Percentiles rank a stretch among this genome's conserved stretches.
Conservation (phyloP, 2,797 vertebrate species). For the Sebastes iracundus region DNA sequence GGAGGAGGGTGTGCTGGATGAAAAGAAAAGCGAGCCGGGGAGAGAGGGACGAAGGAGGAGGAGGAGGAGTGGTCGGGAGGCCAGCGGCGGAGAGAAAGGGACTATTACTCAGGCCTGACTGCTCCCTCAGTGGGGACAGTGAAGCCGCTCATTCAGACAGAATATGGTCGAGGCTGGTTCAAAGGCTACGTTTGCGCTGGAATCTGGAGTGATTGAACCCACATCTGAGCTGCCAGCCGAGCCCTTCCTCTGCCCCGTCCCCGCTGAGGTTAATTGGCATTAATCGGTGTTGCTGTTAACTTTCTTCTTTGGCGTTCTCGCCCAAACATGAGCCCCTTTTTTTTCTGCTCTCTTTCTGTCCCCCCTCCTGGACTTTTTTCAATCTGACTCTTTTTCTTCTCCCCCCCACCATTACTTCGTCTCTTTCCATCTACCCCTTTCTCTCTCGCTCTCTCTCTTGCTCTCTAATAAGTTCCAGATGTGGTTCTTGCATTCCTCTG, state of each 20-base stretch:
- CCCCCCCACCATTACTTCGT: slow-evolving; percentile 48
- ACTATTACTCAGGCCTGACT: slow-evolving; percentile 81
- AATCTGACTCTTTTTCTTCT: slow-evolving; percentile 2
- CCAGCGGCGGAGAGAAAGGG: slow-evolving; percentile 76
- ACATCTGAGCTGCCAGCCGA: slow-evolving; percentile 24
- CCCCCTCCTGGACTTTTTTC: slow-evolving; percentile 39
- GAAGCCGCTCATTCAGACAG: slow-evolving; percentile 67
- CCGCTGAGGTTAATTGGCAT: slow-evolving; percentile 47
- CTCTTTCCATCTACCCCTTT: slow-evolving; percentile 76
- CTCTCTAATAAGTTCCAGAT: slow-evolving; percentile 88
- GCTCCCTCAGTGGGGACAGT: slow-evolving; percentile 75
- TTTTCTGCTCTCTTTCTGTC: slow-evolving; percentile 43
- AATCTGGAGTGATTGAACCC: slow-evolving; percentile 44
- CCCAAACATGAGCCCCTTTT: slow-evolving; percentile 3
- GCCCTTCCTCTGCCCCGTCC: neutral
- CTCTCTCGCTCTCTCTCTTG: slow-evolving; percentile 65
- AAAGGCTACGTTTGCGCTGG: slow-evolving; percentile 50
- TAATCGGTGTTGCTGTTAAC: slow-evolving; percentile 36
- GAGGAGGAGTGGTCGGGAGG: slow-evolving; percentile 63
- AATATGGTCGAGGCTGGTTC: slow-evolving; percentile 59
- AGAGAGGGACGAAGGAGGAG: slow-evolving; percentile 28
- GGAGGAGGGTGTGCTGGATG: slow-evolving; percentile 38
- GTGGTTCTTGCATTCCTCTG: slow-evolving; percentile 86
- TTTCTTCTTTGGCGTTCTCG: slow-evolving; percentile 22
- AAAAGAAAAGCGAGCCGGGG: slow-evolving; percentile 51